Evolutionary conservation across 2,888 invertebrate genomes (phyloP), one percentile per base, ranked within the genome.

Genomic region (Microplitis manilae): DNA sequence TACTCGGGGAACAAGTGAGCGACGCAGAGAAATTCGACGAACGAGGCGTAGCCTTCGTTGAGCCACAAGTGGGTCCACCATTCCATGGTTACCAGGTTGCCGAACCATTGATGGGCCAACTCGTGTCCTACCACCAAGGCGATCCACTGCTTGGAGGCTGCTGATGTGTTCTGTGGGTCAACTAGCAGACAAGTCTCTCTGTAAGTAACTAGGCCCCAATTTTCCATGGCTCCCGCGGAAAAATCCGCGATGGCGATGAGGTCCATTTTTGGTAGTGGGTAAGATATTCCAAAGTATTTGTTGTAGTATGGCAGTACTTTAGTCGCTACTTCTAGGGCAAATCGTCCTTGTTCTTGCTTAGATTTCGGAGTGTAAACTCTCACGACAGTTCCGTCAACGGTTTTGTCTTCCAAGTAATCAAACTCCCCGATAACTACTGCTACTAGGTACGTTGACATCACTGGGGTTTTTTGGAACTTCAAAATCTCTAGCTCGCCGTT

Each of bases 41-140:
- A 99, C 0, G 97, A 96, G 0, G 98, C 98, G 90, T 97, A 97
- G 2, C 97, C 98, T 90, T 98, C 98, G 90, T 98, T 98, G 59
- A 98, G 91, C 98, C 98, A 98, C 50, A 97, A 91, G 91, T 98
- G 96, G 1, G 97, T 97, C 98, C 98, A 98, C 97, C 97, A 98
- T 90, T 97, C 97, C 98, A 98, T 98, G 38, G 98, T 98, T 1
- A 98, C 98, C 68, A 98, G 92, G 90, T 74, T 98, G 6, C 98
- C 99, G 90, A 99, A 99, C 98, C 99, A 99, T 90, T 98, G 97
- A 90, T 98, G 98, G 2, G 98, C 97, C 71, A 99, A 91, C 90
- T 99, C 98, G 90, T 99, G 98, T 0, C 95, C 95, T 30, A 96
- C 95, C 0, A 97, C 96, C 20, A 97, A 90, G 0, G 98, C 97